These are phyloP conservation scores for Anabacerthia variegaticeps DNA, from an alignment of 2,797 vertebrate genomes.

Conservation along the genomic window DNA sequence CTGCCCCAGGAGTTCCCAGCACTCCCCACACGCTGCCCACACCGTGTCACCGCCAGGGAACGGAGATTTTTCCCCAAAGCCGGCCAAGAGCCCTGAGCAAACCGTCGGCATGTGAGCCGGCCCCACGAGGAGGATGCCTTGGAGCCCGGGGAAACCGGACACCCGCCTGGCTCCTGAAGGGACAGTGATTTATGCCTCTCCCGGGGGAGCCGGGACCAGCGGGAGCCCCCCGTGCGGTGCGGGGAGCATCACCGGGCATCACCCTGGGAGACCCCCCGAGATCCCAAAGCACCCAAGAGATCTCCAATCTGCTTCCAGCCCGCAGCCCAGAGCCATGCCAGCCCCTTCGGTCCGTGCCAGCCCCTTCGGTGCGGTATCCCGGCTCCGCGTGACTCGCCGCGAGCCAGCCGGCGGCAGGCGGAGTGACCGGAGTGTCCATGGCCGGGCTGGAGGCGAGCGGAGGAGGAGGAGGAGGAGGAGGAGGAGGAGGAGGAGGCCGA, in stretches of 20 bases:
- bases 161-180: not conserved
- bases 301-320: not conserved
- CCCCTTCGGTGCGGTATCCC: not conserved
- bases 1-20: not conserved
- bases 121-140: not conserved
- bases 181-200: not conserved
- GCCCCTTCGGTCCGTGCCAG: not conserved
- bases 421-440: not conserved
- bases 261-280: fast-evolving
- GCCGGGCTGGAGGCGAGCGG: not conserved
- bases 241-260: not conserved
- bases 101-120: not conserved
- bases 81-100: not conserved
- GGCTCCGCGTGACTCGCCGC: not conserved
- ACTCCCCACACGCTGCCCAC: not conserved
- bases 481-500: not conserved
- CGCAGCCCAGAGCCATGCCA: not conserved
- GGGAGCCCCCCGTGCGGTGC: fast-evolving
- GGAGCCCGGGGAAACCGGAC: not conserved
- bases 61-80: not conserved
- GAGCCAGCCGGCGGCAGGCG: not conserved
- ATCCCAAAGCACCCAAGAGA: not conserved
- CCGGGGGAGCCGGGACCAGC: not conserved
- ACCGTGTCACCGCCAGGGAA: not conserved
- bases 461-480: not conserved